Conservation (phyloP, 2,113 vertebrate species). For the Clupea harengus region DNA sequence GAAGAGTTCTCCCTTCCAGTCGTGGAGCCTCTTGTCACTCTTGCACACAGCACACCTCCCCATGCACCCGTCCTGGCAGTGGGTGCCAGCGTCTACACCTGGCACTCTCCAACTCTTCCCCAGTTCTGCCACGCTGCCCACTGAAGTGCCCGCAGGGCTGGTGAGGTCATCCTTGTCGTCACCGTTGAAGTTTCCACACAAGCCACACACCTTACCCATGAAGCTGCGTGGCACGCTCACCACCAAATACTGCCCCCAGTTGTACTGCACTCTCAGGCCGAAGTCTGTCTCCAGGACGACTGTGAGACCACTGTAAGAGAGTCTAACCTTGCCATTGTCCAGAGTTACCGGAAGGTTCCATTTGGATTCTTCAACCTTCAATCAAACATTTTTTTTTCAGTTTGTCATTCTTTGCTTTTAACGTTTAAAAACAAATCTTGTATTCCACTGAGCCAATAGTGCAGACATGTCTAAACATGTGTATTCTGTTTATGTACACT, state of each 20-base stretch:
- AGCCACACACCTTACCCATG: conserved; percentile 63
- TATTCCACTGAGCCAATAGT: background rate
- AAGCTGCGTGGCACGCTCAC: conserved; percentile 59
- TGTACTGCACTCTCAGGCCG: conserved; percentile 64
- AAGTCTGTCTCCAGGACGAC: conserved; percentile 60
- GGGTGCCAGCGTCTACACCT: conserved; percentile 33
- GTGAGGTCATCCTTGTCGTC: conserved; percentile 59
- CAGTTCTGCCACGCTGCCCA: conserved; percentile 48
- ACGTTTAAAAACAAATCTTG: background rate
- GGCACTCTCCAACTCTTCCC: conserved; percentile 67
- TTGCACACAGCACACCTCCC: conserved; percentile 49
- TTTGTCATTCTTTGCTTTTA: background rate
- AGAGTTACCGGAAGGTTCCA: conserved; percentile 68
- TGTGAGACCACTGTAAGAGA: conserved; percentile 61
- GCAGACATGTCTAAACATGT: background rate
- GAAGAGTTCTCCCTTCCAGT: background rate
- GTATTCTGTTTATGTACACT: background rate
- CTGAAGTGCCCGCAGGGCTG: conserved; percentile 46
- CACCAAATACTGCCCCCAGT: conserved; percentile 67
- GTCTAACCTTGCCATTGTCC: conserved; percentile 48
- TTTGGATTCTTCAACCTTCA: conserved; percentile 65
- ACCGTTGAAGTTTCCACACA: conserved; percentile 74
- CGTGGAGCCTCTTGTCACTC: background rate
- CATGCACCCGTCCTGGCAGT: conserved; percentile 53
- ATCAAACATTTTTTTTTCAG: no score